Percentiles rank a stretch among this genome's conserved stretches.
Evolutionary conservation across 2,797 vertebrate species (phyloP).

Genomic region (Hoplostethus atlanticus): DNA sequence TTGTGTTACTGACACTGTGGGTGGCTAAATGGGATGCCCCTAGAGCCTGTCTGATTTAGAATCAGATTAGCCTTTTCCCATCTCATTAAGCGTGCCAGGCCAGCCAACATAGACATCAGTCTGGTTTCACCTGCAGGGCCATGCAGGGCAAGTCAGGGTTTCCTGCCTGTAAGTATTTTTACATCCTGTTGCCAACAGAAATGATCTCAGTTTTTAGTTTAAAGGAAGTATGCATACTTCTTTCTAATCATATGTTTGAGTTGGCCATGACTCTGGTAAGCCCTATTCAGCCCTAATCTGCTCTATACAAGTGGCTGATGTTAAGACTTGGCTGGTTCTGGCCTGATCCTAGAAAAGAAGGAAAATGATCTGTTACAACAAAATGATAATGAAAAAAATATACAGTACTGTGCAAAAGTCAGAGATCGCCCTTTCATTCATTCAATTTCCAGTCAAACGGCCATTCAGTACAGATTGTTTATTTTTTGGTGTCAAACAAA

Average conservation of each 20-base stretch:
- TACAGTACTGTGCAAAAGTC: too few species aligned
- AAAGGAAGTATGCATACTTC: neutral
- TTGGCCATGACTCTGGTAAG: neutral
- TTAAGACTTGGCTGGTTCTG: neutral
- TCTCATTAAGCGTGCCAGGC: slow-evolving; percentile 73
- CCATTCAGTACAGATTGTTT: neutral
- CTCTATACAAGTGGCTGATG: neutral
- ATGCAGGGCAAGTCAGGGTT: slow-evolving; percentile 12
- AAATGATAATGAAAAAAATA: too few species aligned
- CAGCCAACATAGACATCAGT: slow-evolving; percentile 70
- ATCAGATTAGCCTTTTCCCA: slow-evolving; percentile 76
- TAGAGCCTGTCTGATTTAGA: slow-evolving; percentile 68
- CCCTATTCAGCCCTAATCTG: neutral
- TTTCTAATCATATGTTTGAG: neutral
- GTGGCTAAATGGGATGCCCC: slow-evolving; percentile 65
- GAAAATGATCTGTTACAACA: neutral
- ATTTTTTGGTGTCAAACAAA: too few species aligned
- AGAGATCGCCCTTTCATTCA: too few species aligned
- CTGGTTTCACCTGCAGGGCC: slow-evolving; percentile 56
- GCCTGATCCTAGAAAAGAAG: slow-evolving; percentile 3
- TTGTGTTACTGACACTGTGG: slow-evolving; percentile 56
- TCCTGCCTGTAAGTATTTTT: slow-evolving; percentile 29
- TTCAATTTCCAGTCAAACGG: neutral
- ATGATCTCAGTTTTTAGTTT: neutral
- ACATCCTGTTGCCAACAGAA: neutral